Conservation (phyloP, 2,797 vertebrate species). For the Melanotaenia boesemani region DNA sequence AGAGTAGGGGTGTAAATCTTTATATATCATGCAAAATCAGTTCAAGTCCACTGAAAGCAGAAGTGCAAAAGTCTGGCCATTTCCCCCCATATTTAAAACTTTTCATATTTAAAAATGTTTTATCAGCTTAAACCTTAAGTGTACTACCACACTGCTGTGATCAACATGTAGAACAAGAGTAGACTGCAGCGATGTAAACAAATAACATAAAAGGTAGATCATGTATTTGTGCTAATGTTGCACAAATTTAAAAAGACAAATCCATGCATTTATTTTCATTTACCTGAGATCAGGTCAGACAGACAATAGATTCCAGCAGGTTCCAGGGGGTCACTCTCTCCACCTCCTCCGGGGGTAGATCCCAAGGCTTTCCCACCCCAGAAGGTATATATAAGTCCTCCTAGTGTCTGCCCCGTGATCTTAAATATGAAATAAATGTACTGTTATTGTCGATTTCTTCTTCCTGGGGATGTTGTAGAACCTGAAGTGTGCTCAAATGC, state of each 20-base stretch:
- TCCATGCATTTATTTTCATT: neutral
- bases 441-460: neutral
- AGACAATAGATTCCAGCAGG: too few relatives aligned
- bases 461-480: neutral
- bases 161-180: neutral
- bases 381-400: neutral
- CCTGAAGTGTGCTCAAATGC: neutral
- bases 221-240: neutral
- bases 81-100: neutral
- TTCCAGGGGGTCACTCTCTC: neutral
- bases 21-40: neutral
- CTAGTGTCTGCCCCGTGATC: neutral
- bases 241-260: neutral
- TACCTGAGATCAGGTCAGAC: neutral
- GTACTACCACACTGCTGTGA: neutral
- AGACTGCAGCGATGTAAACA: neutral
- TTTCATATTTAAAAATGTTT: neutral
- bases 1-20: neutral
- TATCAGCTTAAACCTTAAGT: neutral
- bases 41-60: neutral
- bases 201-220: neutral
- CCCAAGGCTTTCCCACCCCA: neutral
- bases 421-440: neutral
- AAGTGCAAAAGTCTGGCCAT: neutral
- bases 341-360: neutral